phyloP scores from a whole-genome alignment of 53 echinoderm and acorn worm species.

The Actinopyga echinites region DNA sequence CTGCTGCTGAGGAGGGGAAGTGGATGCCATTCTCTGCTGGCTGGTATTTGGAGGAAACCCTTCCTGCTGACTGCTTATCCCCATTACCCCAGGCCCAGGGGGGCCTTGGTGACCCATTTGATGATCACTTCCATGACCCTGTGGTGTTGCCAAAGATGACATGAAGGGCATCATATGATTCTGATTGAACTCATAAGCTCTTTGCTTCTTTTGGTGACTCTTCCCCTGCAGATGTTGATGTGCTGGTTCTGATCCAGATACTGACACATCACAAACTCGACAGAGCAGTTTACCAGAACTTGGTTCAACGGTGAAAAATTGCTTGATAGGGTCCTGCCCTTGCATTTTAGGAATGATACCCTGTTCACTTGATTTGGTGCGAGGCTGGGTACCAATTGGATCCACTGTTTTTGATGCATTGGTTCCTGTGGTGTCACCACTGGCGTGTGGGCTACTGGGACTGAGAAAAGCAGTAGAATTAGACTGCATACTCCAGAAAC shows the following conservation, averaged over 20 bases:
- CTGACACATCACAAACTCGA: not conserved
- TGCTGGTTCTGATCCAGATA: not conserved
- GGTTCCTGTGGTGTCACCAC: not conserved
- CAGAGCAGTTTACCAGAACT: not conserved
- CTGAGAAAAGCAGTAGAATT: not conserved
- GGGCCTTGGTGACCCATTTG: no score
- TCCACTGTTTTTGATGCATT: not conserved
- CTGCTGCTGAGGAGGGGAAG: no score
- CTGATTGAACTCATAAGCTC: slow-evolving; percentile 12
- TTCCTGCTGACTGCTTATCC: not conserved
- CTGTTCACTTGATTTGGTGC: not conserved
- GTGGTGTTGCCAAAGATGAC: not conserved
- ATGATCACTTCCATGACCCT: no score
- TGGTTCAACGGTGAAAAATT: not conserved
- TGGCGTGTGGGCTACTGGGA: not conserved
- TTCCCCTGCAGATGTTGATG: not conserved
- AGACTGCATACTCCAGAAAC: slow-evolving; percentile 3
- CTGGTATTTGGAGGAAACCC: no score
- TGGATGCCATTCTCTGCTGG: no score
- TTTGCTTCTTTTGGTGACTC: not conserved
- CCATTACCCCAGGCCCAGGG: not conserved
- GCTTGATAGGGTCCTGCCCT: not conserved
- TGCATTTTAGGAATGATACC: no score
- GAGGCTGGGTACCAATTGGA: slow-evolving; percentile 10
- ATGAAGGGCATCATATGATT: not conserved